Conservation (phyloP, 2,888 invertebrate species). For the Cecidostiba fungosa region DNA sequence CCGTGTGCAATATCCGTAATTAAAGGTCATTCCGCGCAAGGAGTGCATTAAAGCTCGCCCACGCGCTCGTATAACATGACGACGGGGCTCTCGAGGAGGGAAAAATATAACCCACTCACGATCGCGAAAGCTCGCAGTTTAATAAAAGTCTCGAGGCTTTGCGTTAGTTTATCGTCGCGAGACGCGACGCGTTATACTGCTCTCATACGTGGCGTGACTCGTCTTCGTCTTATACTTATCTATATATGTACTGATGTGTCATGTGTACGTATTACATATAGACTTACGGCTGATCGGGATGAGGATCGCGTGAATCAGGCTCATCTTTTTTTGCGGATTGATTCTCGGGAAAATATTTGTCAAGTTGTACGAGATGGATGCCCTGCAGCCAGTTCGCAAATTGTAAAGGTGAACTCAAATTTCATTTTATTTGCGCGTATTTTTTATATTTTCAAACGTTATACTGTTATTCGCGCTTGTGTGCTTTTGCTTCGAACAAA, state of each 20-base stretch:
- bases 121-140: slow-evolving; percentile 45
- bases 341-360: no score
- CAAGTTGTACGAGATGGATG: no score
- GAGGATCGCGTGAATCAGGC: no score
- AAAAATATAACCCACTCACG: slow-evolving; percentile 18
- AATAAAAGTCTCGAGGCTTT: slow-evolving; percentile 46
- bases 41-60: slow-evolving; percentile 30
- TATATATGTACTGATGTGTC: neutral
- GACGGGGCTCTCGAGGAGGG: neutral
- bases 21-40: slow-evolving; percentile 25
- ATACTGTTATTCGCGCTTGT: no score
- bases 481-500: neutral
- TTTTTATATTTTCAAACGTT: no score
- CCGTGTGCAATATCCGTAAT: slow-evolving; percentile 41
- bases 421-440: no score
- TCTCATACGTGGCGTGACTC: slow-evolving; percentile 19
- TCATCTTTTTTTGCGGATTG: no score
- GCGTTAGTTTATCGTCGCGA: slow-evolving; percentile 4
- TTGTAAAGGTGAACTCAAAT: no score
- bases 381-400: no score
- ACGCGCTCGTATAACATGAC: slow-evolving; percentile 2
- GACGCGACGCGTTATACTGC: neutral
- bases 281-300: neutral
- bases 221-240: neutral
- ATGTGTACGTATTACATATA: no score